phyloP scores from a whole-genome alignment of 2,888 invertebrate species.

The Himalopsyche anomala region DNA sequence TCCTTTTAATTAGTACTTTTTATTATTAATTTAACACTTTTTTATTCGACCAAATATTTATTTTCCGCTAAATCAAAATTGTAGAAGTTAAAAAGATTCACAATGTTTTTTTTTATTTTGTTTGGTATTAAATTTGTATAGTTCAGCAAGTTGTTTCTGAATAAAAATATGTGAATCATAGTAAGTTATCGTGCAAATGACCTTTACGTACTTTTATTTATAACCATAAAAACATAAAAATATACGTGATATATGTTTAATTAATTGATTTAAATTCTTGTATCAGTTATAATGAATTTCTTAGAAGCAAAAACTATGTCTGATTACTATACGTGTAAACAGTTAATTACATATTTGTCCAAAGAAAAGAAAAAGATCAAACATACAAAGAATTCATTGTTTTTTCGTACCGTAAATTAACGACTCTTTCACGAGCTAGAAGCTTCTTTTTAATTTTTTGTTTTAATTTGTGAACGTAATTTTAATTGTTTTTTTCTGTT shows the following conservation, averaged over 20 bases:
- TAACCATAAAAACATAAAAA: background rate
- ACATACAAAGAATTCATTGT: background rate
- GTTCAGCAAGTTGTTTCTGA: background rate
- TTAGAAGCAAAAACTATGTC: background rate
- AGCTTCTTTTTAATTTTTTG: background rate
- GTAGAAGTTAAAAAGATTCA: no score
- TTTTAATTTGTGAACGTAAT: background rate
- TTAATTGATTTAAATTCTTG: slow-evolving; percentile 33
- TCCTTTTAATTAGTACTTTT: no score
- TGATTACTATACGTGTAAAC: background rate
- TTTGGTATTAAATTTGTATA: no score
- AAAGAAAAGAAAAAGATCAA: background rate
- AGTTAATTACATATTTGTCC: slow-evolving; percentile 27
- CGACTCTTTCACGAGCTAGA: background rate
- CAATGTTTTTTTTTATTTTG: no score
- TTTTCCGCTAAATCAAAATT: no score
- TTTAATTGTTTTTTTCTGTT: background rate
- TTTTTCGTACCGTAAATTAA: background rate
- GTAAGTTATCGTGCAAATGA: background rate
- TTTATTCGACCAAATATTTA: no score
- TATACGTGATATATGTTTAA: background rate
- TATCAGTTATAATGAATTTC: slow-evolving; percentile 2
- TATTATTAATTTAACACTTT: no score
- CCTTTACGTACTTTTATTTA: slow-evolving; percentile 1
- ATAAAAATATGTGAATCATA: background rate